A percentile compares a stretch with the other conserved stretches of the same genome.
Conservation (phyloP, 2,113 vertebrate species). For the Equus quagga region DNA sequence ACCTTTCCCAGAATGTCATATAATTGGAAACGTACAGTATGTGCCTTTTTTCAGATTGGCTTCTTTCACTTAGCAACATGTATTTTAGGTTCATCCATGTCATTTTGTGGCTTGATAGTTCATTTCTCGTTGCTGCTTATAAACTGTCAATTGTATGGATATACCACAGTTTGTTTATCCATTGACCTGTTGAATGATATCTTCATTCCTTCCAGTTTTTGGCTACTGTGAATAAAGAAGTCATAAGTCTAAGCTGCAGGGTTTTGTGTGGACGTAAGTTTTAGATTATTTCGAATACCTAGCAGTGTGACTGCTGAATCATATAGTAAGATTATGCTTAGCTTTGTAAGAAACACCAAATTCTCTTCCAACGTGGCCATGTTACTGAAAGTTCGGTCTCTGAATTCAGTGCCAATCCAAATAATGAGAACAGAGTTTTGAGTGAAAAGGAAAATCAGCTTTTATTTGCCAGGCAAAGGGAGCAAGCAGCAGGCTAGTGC, state of each 20-base stretch:
- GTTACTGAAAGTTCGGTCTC: no score
- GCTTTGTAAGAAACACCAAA: not conserved
- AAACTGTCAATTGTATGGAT: not conserved
- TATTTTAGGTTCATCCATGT: not conserved
- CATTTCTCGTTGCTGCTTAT: not conserved
- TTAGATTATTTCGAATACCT: not conserved
- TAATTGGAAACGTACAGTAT: not conserved
- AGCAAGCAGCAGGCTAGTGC: no score
- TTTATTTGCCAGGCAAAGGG: no score
- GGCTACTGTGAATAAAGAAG: not conserved
- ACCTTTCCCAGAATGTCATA: not conserved
- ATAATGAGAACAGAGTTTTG: no score
- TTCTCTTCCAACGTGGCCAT: not conserved
- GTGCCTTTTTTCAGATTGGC: not conserved
- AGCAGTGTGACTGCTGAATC: not conserved
- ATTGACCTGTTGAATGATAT: not conserved
- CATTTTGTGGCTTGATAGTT: not conserved
- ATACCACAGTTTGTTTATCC: not conserved
- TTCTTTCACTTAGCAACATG: not conserved
- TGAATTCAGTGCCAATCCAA: no score
- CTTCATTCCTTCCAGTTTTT: not conserved
- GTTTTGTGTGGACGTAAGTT: not conserved
- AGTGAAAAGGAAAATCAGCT: no score
- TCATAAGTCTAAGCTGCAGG: not conserved
- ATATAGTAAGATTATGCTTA: not conserved